phyloP scores from a whole-genome alignment of 2,113 vertebrate genomes.

The Aplodontia rufa region DNA sequence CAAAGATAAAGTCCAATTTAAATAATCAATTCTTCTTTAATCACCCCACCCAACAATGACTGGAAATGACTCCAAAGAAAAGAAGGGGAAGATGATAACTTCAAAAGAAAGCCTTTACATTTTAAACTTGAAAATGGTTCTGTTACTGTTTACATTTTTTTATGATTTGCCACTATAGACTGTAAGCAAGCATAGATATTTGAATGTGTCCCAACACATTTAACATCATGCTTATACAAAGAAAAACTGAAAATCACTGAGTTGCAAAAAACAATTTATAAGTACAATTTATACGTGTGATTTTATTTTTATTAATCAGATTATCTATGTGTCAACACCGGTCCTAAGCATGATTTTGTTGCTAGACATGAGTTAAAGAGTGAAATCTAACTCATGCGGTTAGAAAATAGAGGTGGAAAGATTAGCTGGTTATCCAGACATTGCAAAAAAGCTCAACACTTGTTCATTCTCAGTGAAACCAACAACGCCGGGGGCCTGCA shows the following conservation, averaged over 20 bases:
- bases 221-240: not conserved
- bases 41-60: slow-evolving; percentile 55
- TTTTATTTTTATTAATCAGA: not conserved
- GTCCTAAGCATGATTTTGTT: not conserved
- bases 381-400: not conserved
- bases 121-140: not conserved
- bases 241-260: not conserved
- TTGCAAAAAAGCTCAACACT: not conserved
- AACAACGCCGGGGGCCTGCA: not conserved
- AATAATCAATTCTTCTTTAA: slow-evolving; percentile 70
- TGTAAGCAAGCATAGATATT: not conserved
- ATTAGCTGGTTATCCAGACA: not conserved
- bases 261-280: not conserved
- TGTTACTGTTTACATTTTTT: not conserved
- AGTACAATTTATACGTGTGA: not conserved
- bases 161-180: not conserved
- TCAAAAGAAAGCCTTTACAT: slow-evolving; percentile 22
- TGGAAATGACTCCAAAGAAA: slow-evolving; percentile 69
- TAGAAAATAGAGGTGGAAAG: not conserved
- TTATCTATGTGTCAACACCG: not conserved
- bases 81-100: not conserved
- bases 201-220: not conserved
- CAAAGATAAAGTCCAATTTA: slow-evolving; percentile 69
- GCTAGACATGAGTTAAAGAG: not conserved
- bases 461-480: not conserved